Evolutionary conservation across 2,113 vertebrate genomes (phyloP), one percentile per base, ranked within the genome.

Genomic region (Ameiurus melas): DNA sequence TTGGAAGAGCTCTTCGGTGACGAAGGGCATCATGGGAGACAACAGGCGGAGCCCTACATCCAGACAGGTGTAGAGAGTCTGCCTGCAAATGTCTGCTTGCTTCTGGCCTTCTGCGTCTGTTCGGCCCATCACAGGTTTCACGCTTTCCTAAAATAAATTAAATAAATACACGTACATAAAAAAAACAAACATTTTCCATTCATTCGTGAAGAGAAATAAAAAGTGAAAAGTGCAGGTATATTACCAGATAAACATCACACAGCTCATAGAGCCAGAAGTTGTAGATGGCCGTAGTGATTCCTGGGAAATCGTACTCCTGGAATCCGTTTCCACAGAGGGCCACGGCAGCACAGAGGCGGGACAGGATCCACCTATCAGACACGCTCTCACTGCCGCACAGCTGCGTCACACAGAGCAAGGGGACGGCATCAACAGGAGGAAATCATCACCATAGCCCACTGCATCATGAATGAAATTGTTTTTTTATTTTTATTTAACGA

Each of bases 231-330:
- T 20, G 30, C 22, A 60, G 55, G 10, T 36, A 17, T 17, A 55
- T 90, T 91, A 98, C 97, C 96, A 98, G 91, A 93, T 97, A 98
- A 84, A 98, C 94, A 0, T 98, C 97, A 47, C 97, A 98, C 43
- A 98, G 96, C 90, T 98, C 97, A 0, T 98, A 98, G 3, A 98
- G 95, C 97, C 97, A 98, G 94, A 98, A 97, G 95, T 95, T 97
- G 94, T 98, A 97, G 89, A 97, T 94, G 86, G 97, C 93, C 0
- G 97, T 97, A 84, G 97, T 98, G 92, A 96, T 93, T 8, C 88
- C 92, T 0, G 97, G 96, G 90, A 98, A 98, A 83, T 98, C 97
- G 0, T 97, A 98, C 55, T 93, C 92, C 89, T 94, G 94, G 91
- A 98, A 97, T 7, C 95, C 95, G 0, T 90, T 77, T 0, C 94